These are phyloP conservation scores for Myotis daubentonii DNA, from an alignment of 2,797 vertebrate genomes.

Conservation along the genomic window DNA sequence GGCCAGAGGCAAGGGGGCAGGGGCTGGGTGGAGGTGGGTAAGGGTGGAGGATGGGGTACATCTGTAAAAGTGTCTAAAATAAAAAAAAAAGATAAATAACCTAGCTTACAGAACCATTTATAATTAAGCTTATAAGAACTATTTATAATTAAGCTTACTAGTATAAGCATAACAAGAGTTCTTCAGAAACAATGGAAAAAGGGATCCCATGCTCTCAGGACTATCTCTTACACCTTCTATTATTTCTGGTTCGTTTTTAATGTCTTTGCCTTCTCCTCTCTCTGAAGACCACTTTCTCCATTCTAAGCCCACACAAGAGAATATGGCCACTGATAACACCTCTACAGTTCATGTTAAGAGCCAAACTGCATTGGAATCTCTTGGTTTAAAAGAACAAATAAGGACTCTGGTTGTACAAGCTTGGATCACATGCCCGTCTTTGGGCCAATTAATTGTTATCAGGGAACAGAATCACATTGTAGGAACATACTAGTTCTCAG, in stretches of 20 bases:
- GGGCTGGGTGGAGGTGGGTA: not conserved
- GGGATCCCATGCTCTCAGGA: not conserved
- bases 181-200: conserved; percentile 40
- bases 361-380: not conserved
- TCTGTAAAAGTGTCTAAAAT: not conserved
- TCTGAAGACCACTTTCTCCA: conserved; percentile 2
- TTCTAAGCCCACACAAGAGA: not conserved
- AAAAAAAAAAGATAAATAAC: not conserved
- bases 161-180: conserved; percentile 34
- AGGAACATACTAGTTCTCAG: not conserved
- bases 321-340: conserved; percentile 1
- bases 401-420: not conserved
- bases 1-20: not conserved
- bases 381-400: not conserved
- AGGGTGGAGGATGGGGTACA: not conserved
- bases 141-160: not conserved
- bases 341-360: not conserved
- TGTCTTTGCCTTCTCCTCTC: not conserved
- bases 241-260: not conserved
- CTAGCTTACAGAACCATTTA: not conserved
- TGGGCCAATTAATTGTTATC: not conserved
- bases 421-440: not conserved
- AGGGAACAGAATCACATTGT: not conserved
- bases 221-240: not conserved
- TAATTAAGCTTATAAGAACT: not conserved